A percentile compares a stretch with the other conserved stretches of the same genome.
phyloP scores from a whole-genome alignment of 2,797 vertebrate species.

The Paratrypauchen microcephalus region DNA sequence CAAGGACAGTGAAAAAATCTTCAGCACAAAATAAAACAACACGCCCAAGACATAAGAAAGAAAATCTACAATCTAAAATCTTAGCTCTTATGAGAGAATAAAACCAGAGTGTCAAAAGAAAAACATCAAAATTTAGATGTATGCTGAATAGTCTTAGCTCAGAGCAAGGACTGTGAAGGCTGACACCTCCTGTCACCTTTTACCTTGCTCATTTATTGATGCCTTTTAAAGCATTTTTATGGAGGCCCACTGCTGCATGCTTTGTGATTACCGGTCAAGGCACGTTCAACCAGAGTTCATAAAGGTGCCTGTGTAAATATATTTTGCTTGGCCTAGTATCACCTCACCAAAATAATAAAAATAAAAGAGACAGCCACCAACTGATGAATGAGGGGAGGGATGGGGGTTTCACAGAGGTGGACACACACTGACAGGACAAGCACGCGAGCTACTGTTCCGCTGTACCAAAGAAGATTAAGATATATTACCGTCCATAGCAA shows the following conservation, averaged over 20 bases:
- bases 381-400: conserved; percentile 49
- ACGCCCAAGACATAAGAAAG: neutral
- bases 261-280: conserved; percentile 57
- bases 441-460: conserved; percentile 14
- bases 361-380: conserved; percentile 39
- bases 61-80: neutral
- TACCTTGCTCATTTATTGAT: conserved; percentile 58
- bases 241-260: conserved; percentile 31
- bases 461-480: conserved; percentile 43
- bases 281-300: conserved; percentile 63
- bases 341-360: conserved; percentile 37
- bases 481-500: conserved; percentile 48
- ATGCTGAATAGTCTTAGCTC: neutral
- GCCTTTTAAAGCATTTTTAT: conserved; percentile 55
- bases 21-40: neutral
- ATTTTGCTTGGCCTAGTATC: conserved; percentile 59
- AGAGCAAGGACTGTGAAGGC: conserved; percentile 22
- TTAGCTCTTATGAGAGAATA: neutral
- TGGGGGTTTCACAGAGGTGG: conserved; percentile 25
- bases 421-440: conserved; percentile 25
- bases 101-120: conserved; percentile 1
- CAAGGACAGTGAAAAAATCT: neutral
- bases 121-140: conserved; percentile 4
- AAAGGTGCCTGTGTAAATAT: conserved; percentile 68
- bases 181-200: conserved; percentile 41